Evolutionary conservation across 2,113 vertebrate genomes (phyloP), one percentile per base, ranked within the genome.

Genomic region (Rousettus leschenaultii): DNA sequence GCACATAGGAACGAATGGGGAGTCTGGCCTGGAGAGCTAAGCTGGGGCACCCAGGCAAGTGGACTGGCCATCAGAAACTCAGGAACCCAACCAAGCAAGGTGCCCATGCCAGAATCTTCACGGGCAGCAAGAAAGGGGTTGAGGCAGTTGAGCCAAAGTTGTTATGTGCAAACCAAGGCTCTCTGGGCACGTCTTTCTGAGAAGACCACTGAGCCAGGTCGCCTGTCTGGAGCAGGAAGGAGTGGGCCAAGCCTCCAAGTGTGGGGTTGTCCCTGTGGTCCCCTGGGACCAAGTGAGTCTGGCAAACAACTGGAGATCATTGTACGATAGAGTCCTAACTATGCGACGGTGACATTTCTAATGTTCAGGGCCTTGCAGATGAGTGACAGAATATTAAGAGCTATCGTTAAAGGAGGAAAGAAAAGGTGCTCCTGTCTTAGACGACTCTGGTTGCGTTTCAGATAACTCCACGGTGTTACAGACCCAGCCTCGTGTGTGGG

Each of bases 401-500:
- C 48, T 26, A 16, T 18, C 53, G n/a, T 51, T 8, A 22, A 59
- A 48, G 26, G 45, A 9, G 19, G 38, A 19, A 38, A 43, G 63
- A 55, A 16, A 66, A 38, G n/a, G 26, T 33, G 53, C 18, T 68
- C 15, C 40, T 26, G 16, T 66, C 30, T 7, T 12, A 26, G 55
- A 51, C 28, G 7, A 40, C 7, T 30, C n/a, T 66, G 79, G 26
- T 16, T 77, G 16, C 74, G 89, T 70, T 65, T 59, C 63, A 53
- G 55, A 12, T 14, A 33, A 66, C 78, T 78, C 57, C 71, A 45
- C 12, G 43, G 35, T 43, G 45, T 48, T 61, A 63, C 63, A 38
- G 38, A 53, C 33, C 30, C 61, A 84, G 18, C 53, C 24, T 97
- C 98, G 98, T 98, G 98, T 97, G 99, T 99, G 91, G 98, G 98